Evolutionary conservation across 2,797 vertebrate genomes (phyloP), one percentile per base, ranked within the genome.

Genomic region (Poecilia gillii): DNA sequence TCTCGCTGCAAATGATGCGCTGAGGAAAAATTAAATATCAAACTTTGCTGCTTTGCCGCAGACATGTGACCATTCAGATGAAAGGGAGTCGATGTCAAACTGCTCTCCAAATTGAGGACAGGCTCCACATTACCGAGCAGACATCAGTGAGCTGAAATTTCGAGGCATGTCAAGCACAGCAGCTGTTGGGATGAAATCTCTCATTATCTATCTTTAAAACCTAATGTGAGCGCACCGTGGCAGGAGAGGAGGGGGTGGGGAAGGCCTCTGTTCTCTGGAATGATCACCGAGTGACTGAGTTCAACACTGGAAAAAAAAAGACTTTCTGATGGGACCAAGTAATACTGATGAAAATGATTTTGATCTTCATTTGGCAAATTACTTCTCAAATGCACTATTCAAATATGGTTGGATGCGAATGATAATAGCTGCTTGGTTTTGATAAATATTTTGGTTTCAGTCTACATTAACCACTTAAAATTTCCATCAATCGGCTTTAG

Each of bases 61-160:
- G 91, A 93, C 93, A 95, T 89, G 93, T 95, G 95, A 95, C 94
- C 94, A 92, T 88, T 91, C 88, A 93, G 91, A 96, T 94, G 89
- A 96, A 95, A 95, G 94, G 75, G 41, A 90, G 88, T 91, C 77
- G 14, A 84, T 92, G 94, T 94, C 94, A 94, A 94, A 86, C 91
- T 90, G 88, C 91, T 94, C 91, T 92, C 90, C 81, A 85, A 88
- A 93, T 92, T 92, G 92, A 95, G 93, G 92, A 94, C 87, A 78
- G 93, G 92, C 93, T 94, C 89, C 84, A 91, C 89, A 82, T 84
- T 90, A 90, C 89, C 59, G 76, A 87, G 91, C 84, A 92, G 88
- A 94, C 94, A 94, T 95, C 93, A 94, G 90, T 90, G 88, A 85
- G 90, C 92, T 91, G 87, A 85, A 90, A 92, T 92, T 92, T 76